Conservation (phyloP, 2,797 vertebrate species). For the Philypnodon macrostomus region DNA sequence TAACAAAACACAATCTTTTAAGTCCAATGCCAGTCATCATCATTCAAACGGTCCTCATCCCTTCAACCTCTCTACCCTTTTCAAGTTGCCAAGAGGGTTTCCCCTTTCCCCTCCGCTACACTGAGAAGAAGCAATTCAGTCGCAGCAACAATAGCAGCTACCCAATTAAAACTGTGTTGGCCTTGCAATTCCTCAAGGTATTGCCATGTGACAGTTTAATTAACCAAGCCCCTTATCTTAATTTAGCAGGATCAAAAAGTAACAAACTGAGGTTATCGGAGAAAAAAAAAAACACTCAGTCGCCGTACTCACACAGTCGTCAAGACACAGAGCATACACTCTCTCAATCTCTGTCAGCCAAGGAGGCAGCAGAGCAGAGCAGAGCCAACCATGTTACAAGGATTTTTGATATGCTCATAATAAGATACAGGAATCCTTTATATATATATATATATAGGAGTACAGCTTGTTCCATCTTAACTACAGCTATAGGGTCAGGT, state of each 20-base stretch:
- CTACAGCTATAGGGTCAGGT: constrained; percentile 23
- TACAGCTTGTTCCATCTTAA: constrained; percentile 13
- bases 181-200: constrained; percentile 78
- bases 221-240: constrained; percentile 81
- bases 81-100: constrained; percentile 35
- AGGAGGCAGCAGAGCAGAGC: constrained; percentile 6
- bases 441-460: too few relatives aligned
- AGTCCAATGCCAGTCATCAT: constrained; percentile 5
- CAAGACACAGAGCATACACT: constrained; percentile 17
- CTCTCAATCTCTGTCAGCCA: constrained; percentile 27
- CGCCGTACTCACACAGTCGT: constrained; percentile 39
- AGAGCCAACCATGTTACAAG: constrained; percentile 15
- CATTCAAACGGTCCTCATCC: constrained; percentile 28
- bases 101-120: constrained; percentile 23
- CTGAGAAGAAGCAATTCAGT: constrained; percentile 45
- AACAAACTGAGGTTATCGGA: constrained; percentile 76
- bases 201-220: constrained; percentile 83
- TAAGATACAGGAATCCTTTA: constrained; percentile 13
- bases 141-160: constrained; percentile 70
- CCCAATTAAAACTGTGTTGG: constrained; percentile 78
- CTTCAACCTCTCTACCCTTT: constrained; percentile 17
- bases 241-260: constrained; percentile 79
- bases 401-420: constrained; percentile 17
- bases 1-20: too few relatives aligned
- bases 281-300: constrained; percentile 72